Evolutionary conservation across 2,113 vertebrate genomes (phyloP).

Genomic region (Xiphorhynchus elegans): DNA sequence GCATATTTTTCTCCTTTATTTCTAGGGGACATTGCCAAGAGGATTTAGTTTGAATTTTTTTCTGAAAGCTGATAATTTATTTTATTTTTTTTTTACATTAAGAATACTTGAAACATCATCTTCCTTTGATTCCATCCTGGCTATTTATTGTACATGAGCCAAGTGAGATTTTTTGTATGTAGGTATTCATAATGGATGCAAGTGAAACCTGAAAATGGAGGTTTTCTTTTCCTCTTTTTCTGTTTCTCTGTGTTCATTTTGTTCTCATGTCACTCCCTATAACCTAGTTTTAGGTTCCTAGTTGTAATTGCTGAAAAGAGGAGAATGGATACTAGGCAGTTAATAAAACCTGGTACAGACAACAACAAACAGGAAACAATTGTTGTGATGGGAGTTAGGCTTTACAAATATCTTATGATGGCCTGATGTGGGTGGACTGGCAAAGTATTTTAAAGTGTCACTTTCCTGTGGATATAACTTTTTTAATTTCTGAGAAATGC

Average conservation of each 20-base stretch:
- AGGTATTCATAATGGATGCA: not conserved
- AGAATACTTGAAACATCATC: not conserved
- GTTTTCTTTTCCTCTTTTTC: not conserved
- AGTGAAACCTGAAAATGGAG: not conserved
- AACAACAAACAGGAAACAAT: not conserved
- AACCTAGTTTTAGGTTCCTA: not conserved
- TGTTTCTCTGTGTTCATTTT: not conserved
- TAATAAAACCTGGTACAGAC: not conserved
- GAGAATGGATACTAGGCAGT: not conserved
- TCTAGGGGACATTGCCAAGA: not conserved
- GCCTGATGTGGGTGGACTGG: not conserved
- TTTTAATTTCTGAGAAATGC: not conserved
- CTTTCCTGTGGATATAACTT: not conserved
- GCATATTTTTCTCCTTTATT: not conserved
- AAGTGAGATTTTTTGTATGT: not conserved
- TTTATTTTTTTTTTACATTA: not conserved
- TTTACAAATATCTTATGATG: not conserved
- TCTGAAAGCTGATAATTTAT: not conserved
- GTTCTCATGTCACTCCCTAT: not conserved
- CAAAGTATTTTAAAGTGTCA: not conserved
- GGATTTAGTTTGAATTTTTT: not conserved
- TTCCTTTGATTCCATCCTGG: not conserved
- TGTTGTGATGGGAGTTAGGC: not conserved
- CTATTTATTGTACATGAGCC: not conserved
- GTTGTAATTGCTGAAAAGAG: not conserved